Conservation (phyloP, 2,113 vertebrate genomes). For the Paracyprichromis sp. region DNA sequence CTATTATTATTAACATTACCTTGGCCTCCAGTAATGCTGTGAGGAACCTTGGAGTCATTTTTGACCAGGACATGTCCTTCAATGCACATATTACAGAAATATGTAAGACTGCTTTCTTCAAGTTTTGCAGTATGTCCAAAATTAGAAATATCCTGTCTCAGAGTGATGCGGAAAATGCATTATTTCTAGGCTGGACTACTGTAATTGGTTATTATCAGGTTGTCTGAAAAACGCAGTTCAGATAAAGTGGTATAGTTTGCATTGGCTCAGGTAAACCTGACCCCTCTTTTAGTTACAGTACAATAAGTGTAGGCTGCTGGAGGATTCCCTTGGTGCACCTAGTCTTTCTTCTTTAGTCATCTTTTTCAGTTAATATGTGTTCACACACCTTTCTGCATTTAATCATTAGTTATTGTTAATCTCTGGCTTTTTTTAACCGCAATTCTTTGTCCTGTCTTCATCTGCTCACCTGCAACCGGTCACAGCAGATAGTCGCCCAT, state of each 20-base stretch:
- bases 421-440: fast-evolving
- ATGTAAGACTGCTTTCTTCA: fast-evolving
- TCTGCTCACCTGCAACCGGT: background rate
- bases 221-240: fast-evolving
- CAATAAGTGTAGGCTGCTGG: background rate
- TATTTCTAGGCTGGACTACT: background rate
- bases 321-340: background rate
- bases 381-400: background rate
- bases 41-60: fast-evolving
- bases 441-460: background rate
- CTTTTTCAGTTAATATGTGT: background rate
- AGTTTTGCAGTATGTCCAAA: background rate
- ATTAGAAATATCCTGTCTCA: background rate
- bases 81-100: fast-evolving
- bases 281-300: fast-evolving
- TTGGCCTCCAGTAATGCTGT: fast-evolving
- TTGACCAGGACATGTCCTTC: fast-evolving
- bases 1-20: no score
- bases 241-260: background rate
- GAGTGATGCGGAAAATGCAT: background rate
- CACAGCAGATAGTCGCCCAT: background rate
- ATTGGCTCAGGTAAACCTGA: background rate
- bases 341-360: background rate
- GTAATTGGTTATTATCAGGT: background rate
- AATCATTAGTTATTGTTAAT: background rate